Conservation (phyloP, 2,113 vertebrate genomes). For the Morone saxatilis region DNA sequence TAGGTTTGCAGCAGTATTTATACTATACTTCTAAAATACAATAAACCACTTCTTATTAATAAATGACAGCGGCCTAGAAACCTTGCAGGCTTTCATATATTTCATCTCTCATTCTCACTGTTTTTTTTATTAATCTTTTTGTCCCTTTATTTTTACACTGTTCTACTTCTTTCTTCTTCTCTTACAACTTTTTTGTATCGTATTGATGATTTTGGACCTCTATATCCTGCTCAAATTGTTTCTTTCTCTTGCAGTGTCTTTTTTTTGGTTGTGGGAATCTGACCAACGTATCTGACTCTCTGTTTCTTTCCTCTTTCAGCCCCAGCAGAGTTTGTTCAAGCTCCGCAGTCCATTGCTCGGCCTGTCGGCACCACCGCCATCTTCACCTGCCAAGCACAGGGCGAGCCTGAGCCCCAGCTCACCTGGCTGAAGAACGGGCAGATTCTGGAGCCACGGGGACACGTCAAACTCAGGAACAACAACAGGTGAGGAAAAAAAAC, state of each 20-base stretch:
- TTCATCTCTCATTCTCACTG: not conserved
- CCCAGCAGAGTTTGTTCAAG: slow-evolving; percentile 95
- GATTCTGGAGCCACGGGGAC: slow-evolving; percentile 91
- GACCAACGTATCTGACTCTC: not conserved
- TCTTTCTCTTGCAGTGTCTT: not conserved
- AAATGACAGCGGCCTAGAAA: not conserved
- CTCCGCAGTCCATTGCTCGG: slow-evolving; percentile 95
- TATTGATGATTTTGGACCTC: not conserved
- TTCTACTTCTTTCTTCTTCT: not conserved
- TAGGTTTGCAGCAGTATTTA: slow-evolving; percentile 38
- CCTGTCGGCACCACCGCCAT: slow-evolving; percentile 94
- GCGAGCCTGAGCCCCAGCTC: slow-evolving; percentile 93
- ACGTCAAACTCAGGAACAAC: slow-evolving; percentile 96
- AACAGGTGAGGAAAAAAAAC: slow-evolving; percentile 87
- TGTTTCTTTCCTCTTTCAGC: slow-evolving; percentile 80
- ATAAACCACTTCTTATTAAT: not conserved
- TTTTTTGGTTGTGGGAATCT: not conserved
- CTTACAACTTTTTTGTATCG: not conserved
- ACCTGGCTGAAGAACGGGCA: slow-evolving; percentile 98
- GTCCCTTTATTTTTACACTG: not conserved
- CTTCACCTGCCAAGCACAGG: slow-evolving; percentile 96
- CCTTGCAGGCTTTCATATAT: not conserved
- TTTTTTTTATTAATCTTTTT: not conserved
- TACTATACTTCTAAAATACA: not conserved
- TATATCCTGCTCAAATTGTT: not conserved